Evolutionary conservation across 2,797 vertebrate species (phyloP), one percentile per base, ranked within the genome.

Genomic region (Phalloptychus januarius): DNA sequence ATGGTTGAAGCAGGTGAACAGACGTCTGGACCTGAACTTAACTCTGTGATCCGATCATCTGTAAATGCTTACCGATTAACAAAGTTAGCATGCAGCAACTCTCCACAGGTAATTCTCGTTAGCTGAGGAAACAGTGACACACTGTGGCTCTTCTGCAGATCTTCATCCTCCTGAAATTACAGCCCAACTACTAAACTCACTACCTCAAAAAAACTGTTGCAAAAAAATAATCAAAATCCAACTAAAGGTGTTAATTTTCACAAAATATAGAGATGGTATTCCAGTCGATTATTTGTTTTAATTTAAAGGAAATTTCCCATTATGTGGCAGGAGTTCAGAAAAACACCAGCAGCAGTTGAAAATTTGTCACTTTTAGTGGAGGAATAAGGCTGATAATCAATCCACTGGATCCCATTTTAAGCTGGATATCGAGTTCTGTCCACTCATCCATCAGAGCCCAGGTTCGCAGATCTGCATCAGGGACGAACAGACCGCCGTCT

Each of bases 261-360:
- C 10, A 40, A 40, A 91, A 74, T 85, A 69, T 54, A 88, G 77
- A 77, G 82, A 52, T 63, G 69, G 44, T 76, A 48, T 77, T 63
- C 78, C 23, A 65, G 75, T 79, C 70, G 70, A 89, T 56, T 5
- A 25, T 52, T 10, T 25, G n/a, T 31, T 75, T 45, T 16, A 36
- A 65, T 18, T 45, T 5, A 45, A 40, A 56, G 18, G 12, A 23
- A 10, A 70, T 45, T 12, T 15, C 31, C 18, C 23, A 79, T 44
- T 5, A 38, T 33, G 5, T 67, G 74, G 71, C 12, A 76, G n/a
- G 63, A 81, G 44, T 52, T 18, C 80, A 72, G 45, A 75, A 69
- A 70, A 28, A 40, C 23, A 44, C 11, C 67, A 42, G 40, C 1
- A n/a, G 13, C 6, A 48, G 45, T 73, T 44, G 36, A 69, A 61